Evolutionary conservation across 2,888 invertebrate species (phyloP).

Genomic region (Myopa testacea): DNA sequence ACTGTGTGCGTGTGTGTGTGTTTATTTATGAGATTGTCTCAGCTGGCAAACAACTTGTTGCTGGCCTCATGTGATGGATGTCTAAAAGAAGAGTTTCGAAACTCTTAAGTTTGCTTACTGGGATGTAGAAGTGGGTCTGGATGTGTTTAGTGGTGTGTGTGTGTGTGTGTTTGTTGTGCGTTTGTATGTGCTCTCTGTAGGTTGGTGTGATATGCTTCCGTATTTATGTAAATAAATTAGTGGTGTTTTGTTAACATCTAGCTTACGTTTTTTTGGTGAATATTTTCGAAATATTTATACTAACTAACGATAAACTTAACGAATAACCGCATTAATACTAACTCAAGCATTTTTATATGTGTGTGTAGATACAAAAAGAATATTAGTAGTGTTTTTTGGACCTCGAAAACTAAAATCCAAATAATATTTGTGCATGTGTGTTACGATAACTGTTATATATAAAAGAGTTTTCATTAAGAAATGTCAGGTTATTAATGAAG

Average conservation of each 20-base stretch:
- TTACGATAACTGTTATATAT: no score
- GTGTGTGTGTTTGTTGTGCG: not conserved
- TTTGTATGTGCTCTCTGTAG: not conserved
- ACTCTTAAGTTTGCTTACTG: not conserved
- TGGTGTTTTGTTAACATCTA: constrained; percentile 25
- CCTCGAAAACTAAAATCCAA: not conserved
- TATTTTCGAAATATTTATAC: constrained; percentile 7
- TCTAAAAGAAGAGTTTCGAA: no score
- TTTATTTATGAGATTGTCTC: not conserved
- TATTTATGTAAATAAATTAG: constrained; percentile 28
- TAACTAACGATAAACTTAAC: not conserved
- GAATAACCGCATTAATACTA: not conserved
- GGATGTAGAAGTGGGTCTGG: not conserved
- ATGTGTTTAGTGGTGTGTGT: not conserved
- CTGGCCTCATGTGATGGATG: no score
- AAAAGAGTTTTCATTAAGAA: no score
- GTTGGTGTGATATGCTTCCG: not conserved
- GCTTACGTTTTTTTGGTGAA: constrained; percentile 13
- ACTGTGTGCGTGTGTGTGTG: not conserved
- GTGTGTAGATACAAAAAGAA: not conserved
- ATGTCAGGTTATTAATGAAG: no score
- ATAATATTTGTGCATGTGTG: not conserved
- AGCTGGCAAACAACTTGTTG: no score
- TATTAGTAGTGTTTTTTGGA: no score
- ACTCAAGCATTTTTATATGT: not conserved